Evolutionary conservation across 1,140 invertebrate genomes (phyloP).

Genomic region (Nymphalis io): DNA sequence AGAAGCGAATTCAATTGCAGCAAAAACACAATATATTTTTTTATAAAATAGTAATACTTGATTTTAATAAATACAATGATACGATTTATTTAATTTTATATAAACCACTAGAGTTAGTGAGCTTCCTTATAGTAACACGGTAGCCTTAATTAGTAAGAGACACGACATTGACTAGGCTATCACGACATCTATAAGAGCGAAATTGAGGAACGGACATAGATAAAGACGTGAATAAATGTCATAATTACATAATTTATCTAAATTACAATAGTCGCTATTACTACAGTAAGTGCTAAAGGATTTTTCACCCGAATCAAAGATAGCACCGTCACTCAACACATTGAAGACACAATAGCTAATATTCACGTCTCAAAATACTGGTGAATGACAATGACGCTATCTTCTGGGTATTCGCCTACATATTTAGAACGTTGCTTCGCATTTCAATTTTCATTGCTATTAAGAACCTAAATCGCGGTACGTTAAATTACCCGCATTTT

Average conservation of each 20-base stretch:
- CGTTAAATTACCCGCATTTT: slow-evolving; percentile 23
- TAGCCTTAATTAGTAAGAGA: slow-evolving; percentile 56
- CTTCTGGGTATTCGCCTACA: slow-evolving; percentile 31
- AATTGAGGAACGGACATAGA: slow-evolving; percentile 78
- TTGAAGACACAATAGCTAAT: neutral
- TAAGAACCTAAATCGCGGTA: slow-evolving; percentile 27
- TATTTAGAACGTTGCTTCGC: slow-evolving; percentile 41
- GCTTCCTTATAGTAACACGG: slow-evolving; percentile 57
- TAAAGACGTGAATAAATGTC: slow-evolving; percentile 70
- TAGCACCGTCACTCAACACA: slow-evolving; percentile 11
- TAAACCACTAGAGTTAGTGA: slow-evolving; percentile 63
- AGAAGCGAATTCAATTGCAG: neutral
- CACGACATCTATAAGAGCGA: slow-evolving; percentile 78
- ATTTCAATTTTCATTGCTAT: slow-evolving; percentile 28
- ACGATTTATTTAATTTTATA: slow-evolving; percentile 52
- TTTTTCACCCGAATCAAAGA: slow-evolving; percentile 24
- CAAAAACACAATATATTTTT: neutral
- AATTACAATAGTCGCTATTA: slow-evolving; percentile 58
- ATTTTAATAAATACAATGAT: slow-evolving; percentile 50
- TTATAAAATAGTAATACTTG: slow-evolving; percentile 33
- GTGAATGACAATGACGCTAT: slow-evolving; percentile 21
- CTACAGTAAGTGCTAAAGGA: slow-evolving; percentile 53
- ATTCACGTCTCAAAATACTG: neutral
- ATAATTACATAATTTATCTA: slow-evolving; percentile 59
- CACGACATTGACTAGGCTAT: slow-evolving; percentile 76